These are phyloP conservation scores for Brachionus rubens DNA, from an alignment of 1,140 invertebrate genomes.

Conservation along the genomic window DNA sequence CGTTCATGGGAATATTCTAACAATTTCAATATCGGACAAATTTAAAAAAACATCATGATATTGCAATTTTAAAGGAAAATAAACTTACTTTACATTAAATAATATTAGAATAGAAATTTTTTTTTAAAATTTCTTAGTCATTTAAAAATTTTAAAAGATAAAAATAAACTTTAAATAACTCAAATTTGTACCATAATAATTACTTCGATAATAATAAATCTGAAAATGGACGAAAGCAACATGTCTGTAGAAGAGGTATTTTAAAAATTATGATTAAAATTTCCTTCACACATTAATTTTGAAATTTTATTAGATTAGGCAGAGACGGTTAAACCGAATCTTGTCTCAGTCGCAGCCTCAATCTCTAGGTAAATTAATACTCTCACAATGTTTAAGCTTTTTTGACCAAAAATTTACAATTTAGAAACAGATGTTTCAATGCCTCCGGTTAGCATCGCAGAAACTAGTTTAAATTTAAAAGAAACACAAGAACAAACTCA, in stretches of 20 bases:
- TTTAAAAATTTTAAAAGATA: slow-evolving; percentile 10
- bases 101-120: too few species aligned
- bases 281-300: too few species aligned
- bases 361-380: not conserved
- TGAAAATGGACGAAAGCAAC: slow-evolving; percentile 17
- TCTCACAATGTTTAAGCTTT: not conserved
- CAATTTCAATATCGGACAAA: too few species aligned
- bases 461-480: not conserved
- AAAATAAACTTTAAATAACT: not conserved
- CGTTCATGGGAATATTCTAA: too few species aligned
- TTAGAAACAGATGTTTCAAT: not conserved
- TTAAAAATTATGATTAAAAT: not conserved
- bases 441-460: too few species aligned
- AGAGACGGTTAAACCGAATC: slow-evolving; percentile 33
- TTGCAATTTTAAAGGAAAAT: too few species aligned
- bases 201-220: too few species aligned
- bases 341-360: not conserved
- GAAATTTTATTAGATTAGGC: slow-evolving; percentile 37
- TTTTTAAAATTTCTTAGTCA: slow-evolving; percentile 42
- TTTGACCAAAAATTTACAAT: not conserved
- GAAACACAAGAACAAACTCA: not conserved
- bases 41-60: not conserved
- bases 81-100: too few species aligned
- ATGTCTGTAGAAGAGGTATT: slow-evolving; percentile 24
- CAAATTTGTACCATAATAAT: not conserved